Percentiles rank a stretch among this genome's conserved stretches.
phyloP scores from a whole-genome alignment of 2,888 invertebrate genomes.

The Allygus modestus region DNA sequence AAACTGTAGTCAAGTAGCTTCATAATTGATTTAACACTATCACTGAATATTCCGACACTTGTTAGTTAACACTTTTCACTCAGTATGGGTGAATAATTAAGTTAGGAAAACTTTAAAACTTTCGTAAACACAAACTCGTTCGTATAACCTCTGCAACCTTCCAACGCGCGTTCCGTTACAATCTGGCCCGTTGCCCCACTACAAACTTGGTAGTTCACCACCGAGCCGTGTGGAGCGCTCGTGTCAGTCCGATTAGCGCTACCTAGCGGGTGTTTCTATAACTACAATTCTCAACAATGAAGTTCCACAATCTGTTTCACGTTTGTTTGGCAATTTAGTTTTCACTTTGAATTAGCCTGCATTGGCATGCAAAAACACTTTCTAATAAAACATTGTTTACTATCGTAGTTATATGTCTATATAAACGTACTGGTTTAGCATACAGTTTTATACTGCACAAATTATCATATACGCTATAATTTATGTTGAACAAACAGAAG shows the following conservation, averaged over 20 bases:
- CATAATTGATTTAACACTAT: background rate
- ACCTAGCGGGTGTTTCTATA: background rate
- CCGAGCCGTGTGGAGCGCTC: slow-evolving; percentile 4
- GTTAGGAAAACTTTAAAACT: slow-evolving; percentile 15
- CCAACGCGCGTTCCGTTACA: slow-evolving; percentile 33
- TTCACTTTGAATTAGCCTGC: no score
- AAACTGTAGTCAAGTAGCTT: background rate
- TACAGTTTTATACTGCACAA: no score
- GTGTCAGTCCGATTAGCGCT: background rate
- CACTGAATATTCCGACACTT: slow-evolving; percentile 6
- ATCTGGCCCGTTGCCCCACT: slow-evolving; percentile 29
- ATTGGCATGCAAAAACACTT: no score
- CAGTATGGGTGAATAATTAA: background rate
- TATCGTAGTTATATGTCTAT: no score
- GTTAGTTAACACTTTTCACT: background rate
- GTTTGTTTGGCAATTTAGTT: background rate
- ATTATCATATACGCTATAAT: no score
- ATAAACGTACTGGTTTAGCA: no score
- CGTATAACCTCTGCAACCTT: background rate
- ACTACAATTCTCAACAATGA: slow-evolving; percentile 1
- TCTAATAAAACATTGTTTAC: no score
- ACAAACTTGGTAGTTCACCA: slow-evolving; percentile 13
- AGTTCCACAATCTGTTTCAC: background rate
- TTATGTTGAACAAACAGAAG: no score
- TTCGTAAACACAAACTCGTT: background rate